Percentiles rank a stretch among this genome's conserved stretches.
Evolutionary conservation across 1,140 invertebrate genomes (phyloP).

Genomic region (Calliopsis andreniformis): DNA sequence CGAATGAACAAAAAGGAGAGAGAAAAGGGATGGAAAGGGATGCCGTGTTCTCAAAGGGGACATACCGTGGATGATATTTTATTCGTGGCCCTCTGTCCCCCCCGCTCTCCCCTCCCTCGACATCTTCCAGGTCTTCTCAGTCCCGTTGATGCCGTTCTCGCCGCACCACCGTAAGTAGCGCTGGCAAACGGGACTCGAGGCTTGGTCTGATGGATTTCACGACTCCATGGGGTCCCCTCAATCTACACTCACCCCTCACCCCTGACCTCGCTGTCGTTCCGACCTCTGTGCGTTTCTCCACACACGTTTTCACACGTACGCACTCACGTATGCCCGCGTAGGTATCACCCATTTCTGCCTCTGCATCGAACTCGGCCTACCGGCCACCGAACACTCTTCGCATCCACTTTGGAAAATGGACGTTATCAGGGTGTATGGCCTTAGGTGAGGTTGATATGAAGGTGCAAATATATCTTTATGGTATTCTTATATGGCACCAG

Average conservation of each 20-base stretch:
- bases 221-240: constrained; percentile 75
- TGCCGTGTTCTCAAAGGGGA: constrained; percentile 69
- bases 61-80: constrained; percentile 75
- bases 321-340: constrained; percentile 49
- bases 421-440: too few relatives aligned
- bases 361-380: neutral
- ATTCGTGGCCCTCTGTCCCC: constrained; percentile 57
- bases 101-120: constrained; percentile 30
- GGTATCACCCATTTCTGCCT: constrained; percentile 36
- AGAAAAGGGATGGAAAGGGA: constrained; percentile 50
- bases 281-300: constrained; percentile 57
- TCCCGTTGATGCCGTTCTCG: constrained; percentile 70
- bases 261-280: constrained; percentile 55
- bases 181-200: constrained; percentile 66
- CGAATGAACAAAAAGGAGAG: constrained; percentile 45
- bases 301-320: constrained; percentile 58
- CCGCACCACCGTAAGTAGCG: constrained; percentile 68
- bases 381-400: constrained; percentile 35
- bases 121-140: constrained; percentile 61
- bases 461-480: neutral
- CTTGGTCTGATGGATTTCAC: constrained; percentile 76
- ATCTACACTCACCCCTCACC: constrained; percentile 69
- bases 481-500: too few relatives aligned
- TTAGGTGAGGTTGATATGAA: too few relatives aligned
- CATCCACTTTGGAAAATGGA: constrained; percentile 19